Evolutionary conservation across 2,113 vertebrate genomes (phyloP).

Genomic region (Myiopsitta monachus): DNA sequence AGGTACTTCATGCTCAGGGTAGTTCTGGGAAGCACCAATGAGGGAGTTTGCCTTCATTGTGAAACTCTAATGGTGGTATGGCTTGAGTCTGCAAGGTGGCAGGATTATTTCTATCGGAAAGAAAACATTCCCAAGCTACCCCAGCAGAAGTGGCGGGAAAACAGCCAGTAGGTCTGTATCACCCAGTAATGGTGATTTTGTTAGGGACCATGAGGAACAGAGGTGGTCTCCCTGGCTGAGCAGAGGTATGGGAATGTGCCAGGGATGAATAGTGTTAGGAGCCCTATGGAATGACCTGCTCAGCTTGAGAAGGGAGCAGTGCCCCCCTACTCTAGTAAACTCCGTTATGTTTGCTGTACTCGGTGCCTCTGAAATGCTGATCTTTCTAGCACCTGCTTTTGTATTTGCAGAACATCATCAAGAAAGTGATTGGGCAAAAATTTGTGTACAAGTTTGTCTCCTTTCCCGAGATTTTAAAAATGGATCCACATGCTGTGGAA

Average conservation of each 20-base stretch:
- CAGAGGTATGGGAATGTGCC: background rate
- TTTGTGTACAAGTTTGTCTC: conserved; percentile 98
- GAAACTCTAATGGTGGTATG: background rate
- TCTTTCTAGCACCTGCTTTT: conserved; percentile 30
- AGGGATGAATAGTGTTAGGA: background rate
- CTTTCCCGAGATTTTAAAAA: conserved; percentile 94
- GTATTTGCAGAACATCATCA: conserved; percentile 92
- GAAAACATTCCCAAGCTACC: background rate
- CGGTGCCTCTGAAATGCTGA: background rate
- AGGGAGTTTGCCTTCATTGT: background rate
- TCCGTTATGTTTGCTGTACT: background rate
- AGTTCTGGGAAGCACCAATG: background rate
- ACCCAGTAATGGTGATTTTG: background rate
- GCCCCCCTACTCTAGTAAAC: background rate
- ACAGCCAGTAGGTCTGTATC: background rate
- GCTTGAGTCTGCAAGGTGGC: rapidly evolving
- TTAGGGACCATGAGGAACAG: background rate
- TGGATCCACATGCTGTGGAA: conserved; percentile 90
- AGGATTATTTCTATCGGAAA: background rate
- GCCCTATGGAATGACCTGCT: background rate
- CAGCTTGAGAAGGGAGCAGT: background rate
- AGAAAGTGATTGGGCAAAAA: conserved; percentile 97
- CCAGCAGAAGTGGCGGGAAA: background rate
- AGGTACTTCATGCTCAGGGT: background rate
- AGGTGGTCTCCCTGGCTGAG: background rate